Evolutionary conservation across 2,888 invertebrate species (phyloP).

Genomic region (Andrena bicolor): DNA sequence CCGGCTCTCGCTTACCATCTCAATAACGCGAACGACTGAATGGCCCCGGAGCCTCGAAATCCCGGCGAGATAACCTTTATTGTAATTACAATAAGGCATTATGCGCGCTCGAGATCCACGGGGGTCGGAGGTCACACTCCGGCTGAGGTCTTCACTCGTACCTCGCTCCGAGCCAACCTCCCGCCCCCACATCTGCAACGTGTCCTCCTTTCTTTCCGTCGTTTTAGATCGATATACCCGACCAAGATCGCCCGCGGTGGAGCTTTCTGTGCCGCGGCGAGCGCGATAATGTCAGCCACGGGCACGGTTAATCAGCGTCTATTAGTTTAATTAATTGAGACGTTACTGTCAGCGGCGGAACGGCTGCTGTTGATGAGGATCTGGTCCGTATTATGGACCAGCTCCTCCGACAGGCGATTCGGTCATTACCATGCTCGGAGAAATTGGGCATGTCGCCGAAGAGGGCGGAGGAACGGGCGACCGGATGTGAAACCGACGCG

Average conservation of each 20-base stretch:
- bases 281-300: not conserved
- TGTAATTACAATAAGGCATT: constrained; percentile 83
- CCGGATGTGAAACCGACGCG: constrained; percentile 68
- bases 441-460: not conserved
- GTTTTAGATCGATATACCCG: constrained; percentile 7
- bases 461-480: not conserved
- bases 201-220: constrained; percentile 7
- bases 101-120: constrained; percentile 70
- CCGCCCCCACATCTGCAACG: constrained; percentile 4
- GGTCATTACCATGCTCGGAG: not conserved
- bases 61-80: constrained; percentile 81
- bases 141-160: constrained; percentile 69
- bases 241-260: not conserved
- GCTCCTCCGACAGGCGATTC: not conserved
- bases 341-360: not conserved
- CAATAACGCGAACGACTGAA: constrained; percentile 79
- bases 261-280: not conserved
- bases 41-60: constrained; percentile 77
- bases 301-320: not conserved
- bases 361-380: not conserved
- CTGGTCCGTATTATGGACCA: not conserved
- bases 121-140: constrained; percentile 74
- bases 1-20: constrained; percentile 78
- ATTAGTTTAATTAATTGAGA: constrained; percentile 3
- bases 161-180: constrained; percentile 24